These are phyloP conservation scores for Callospermophilus lateralis DNA, from an alignment of 2,113 vertebrate species.

Conservation along the genomic window DNA sequence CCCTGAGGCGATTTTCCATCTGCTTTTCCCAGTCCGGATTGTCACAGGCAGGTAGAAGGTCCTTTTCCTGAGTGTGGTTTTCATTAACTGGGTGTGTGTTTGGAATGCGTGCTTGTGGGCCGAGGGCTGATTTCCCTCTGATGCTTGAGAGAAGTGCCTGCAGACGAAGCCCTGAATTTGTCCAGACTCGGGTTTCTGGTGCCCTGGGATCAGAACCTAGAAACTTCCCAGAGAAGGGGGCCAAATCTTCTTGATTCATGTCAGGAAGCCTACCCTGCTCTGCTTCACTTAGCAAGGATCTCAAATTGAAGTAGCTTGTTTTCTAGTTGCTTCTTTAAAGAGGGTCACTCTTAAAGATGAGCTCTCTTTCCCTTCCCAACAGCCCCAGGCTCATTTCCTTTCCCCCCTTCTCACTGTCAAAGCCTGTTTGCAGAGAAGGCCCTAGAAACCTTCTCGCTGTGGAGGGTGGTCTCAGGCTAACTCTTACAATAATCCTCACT, in stretches of 20 bases:
- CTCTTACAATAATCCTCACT: not conserved
- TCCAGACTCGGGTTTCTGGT: not conserved
- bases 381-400: not conserved
- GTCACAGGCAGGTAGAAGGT: constrained; percentile 71
- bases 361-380: no score
- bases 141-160: constrained; percentile 37
- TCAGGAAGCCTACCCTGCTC: not conserved
- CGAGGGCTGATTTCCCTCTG: constrained; percentile 38
- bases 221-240: not conserved
- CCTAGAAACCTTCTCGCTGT: not conserved
- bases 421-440: not conserved
- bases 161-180: constrained; percentile 34
- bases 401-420: not conserved
- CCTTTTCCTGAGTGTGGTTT: constrained; percentile 73
- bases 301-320: not conserved
- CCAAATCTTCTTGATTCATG: not conserved
- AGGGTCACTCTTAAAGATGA: not conserved
- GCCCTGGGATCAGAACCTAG: not conserved
- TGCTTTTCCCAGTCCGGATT: constrained; percentile 26
- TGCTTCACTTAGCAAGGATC: no score
- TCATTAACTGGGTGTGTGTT: constrained; percentile 74
- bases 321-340: not conserved
- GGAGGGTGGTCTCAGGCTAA: not conserved
- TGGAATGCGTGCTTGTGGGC: constrained; percentile 66
- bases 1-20: constrained; percentile 73